phyloP scores from a whole-genome alignment of 2,888 invertebrate genomes.

The Diarsia rubi region DNA sequence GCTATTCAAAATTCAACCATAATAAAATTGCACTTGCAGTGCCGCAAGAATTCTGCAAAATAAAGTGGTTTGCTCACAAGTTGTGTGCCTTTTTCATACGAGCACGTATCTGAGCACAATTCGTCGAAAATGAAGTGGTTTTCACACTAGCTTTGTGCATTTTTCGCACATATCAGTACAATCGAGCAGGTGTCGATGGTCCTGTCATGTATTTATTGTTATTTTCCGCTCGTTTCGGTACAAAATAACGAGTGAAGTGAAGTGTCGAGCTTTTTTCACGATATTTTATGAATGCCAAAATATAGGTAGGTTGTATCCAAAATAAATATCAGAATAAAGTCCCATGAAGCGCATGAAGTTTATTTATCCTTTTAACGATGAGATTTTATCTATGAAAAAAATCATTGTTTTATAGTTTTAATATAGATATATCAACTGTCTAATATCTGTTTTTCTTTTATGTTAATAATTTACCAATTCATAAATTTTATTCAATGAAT shows the following conservation, averaged over 20 bases:
- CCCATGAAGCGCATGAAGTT: too few species aligned
- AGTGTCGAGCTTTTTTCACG: neutral
- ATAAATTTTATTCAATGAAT: too few species aligned
- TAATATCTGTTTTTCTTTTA: too few species aligned
- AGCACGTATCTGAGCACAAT: constrained; percentile 43
- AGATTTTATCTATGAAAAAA: neutral
- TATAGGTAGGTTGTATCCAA: neutral
- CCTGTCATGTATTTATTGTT: constrained; percentile 35
- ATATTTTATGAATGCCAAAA: neutral
- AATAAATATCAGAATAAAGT: neutral
- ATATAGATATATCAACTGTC: neutral
- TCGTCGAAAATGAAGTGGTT: constrained; percentile 49
- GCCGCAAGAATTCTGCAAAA: constrained; percentile 34
- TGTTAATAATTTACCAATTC: too few species aligned
- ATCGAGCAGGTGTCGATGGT: constrained; percentile 41
- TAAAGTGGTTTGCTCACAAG: constrained; percentile 46
- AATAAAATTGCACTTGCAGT: constrained; percentile 54
- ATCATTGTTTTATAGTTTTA: neutral
- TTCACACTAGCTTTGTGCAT: constrained; percentile 28
- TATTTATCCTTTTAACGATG: neutral
- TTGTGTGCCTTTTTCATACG: constrained; percentile 40
- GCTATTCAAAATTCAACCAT: constrained; percentile 50
- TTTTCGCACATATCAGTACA: constrained; percentile 38
- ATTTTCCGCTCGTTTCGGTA: constrained; percentile 11
- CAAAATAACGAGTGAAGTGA: constrained; percentile 14